These are phyloP conservation scores for Semotilus atromaculatus DNA, from an alignment of 2,797 vertebrate genomes.

Conservation along the genomic window DNA sequence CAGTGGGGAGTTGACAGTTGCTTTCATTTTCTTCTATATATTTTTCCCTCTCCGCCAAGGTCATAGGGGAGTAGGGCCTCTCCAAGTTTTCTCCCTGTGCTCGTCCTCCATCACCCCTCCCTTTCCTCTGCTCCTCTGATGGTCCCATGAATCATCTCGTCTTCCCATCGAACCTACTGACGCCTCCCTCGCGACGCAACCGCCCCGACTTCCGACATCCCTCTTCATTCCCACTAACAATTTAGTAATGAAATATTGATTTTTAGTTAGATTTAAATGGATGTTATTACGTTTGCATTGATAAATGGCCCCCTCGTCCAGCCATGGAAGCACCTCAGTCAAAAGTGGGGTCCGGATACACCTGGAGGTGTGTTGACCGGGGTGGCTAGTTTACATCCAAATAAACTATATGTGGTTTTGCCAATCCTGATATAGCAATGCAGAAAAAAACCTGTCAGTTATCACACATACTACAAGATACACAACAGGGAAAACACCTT, in stretches of 20 bases:
- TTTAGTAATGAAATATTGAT: conserved; percentile 99
- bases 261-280: conserved; percentile 99
- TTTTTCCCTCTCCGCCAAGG: conserved; percentile 86
- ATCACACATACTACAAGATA: conserved; percentile 20
- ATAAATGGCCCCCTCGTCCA: conserved; percentile 89
- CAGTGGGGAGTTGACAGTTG: conserved; percentile 89
- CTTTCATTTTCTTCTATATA: conserved; percentile 89
- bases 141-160: conserved; percentile 99
- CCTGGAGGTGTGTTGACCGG: conserved; percentile 88
- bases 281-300: conserved; percentile 99
- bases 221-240: conserved; percentile 99
- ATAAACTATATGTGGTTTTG: conserved; percentile 12
- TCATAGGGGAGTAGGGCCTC: conserved; percentile 85
- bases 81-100: conserved; percentile 79
- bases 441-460: conserved; percentile 26
- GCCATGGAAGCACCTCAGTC: conserved; percentile 88
- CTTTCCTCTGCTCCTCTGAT: conserved; percentile 79
- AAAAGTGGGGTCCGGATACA: conserved; percentile 84
- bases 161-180: conserved; percentile 94
- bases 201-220: conserved; percentile 95
- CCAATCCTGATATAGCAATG: conserved; percentile 34
- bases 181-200: conserved; percentile 89
- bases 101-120: conserved; percentile 79
- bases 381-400: conserved; percentile 70
- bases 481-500: not conserved